Evolutionary conservation across 2,113 vertebrate genomes (phyloP).

Genomic region (Phycodurus eques): DNA sequence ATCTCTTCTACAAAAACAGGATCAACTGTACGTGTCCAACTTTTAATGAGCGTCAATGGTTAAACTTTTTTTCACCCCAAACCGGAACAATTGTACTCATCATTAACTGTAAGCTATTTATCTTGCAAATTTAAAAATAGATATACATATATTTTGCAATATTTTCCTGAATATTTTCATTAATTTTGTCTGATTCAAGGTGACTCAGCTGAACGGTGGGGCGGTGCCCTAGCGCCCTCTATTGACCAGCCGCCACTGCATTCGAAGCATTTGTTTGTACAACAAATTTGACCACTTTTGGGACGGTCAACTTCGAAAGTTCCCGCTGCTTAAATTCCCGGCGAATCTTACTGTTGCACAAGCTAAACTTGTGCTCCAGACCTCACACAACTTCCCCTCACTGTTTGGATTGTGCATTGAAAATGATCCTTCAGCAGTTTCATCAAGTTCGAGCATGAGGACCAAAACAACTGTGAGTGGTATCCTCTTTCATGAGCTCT

Average conservation of each 20-base stretch:
- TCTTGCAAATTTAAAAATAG: too few species aligned
- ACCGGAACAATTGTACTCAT: too few species aligned
- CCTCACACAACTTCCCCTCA: slow-evolving; percentile 38
- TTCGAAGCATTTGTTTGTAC: not conserved
- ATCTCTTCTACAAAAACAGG: too few species aligned
- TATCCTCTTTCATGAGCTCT: slow-evolving; percentile 53
- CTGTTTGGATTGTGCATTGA: slow-evolving; percentile 30
- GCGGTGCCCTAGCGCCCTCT: too few species aligned
- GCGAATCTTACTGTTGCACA: slow-evolving; percentile 30
- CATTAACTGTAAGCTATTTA: too few species aligned
- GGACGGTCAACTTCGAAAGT: not conserved
- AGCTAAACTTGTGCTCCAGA: slow-evolving; percentile 28
- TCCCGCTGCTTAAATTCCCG: not conserved
- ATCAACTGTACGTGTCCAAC: too few species aligned
- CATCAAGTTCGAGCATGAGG: slow-evolving; percentile 29
- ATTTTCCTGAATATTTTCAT: too few species aligned
- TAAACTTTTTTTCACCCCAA: too few species aligned
- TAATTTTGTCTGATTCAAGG: too few species aligned
- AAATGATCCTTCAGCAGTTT: slow-evolving; percentile 57
- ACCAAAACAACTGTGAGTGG: slow-evolving; percentile 38
- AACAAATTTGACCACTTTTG: not conserved
- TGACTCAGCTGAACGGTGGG: too few species aligned
- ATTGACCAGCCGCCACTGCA: not conserved
- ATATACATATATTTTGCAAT: too few species aligned
- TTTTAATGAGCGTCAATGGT: too few species aligned